Percentiles rank a stretch among this genome's conserved stretches.
These are phyloP conservation scores for Drosophila lacteicornis DNA, from an alignment of 1,140 invertebrate genomes.

Conservation along the genomic window DNA sequence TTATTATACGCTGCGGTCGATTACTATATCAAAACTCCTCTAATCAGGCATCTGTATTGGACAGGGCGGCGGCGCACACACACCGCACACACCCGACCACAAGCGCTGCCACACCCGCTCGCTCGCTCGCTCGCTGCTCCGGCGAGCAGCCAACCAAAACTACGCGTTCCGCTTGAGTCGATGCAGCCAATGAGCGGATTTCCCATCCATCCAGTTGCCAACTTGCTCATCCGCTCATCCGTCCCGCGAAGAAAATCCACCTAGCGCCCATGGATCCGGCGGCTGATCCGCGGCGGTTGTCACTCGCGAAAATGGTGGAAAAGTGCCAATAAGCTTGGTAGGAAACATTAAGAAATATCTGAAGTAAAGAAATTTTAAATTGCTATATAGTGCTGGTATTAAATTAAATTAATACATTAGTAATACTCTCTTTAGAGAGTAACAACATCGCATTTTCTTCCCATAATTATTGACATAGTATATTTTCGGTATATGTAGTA, in stretches of 20 bases:
- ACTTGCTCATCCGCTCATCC: conserved; percentile 1
- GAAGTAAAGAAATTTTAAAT: too few species aligned
- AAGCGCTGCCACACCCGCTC: conserved; percentile 20
- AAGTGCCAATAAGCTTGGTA: neutral
- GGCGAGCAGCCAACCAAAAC: conserved; percentile 42
- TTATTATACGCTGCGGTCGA: conserved; percentile 84
- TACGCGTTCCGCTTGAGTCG: conserved; percentile 48
- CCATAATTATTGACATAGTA: too few species aligned
- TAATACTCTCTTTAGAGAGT: too few species aligned
- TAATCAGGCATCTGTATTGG: conserved; percentile 58
- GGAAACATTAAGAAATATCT: neutral
- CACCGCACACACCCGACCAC: conserved; percentile 31
- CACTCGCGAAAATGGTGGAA: neutral
- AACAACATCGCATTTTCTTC: too few species aligned
- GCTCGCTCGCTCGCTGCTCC: neutral
- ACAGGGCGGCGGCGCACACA: conserved; percentile 20
- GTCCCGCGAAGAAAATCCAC: neutral
- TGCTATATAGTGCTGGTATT: too few species aligned
- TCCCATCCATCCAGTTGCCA: conserved; percentile 16
- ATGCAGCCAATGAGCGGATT: conserved; percentile 51
- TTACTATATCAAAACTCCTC: conserved; percentile 79
- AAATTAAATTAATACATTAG: too few species aligned
- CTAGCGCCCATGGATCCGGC: neutral
- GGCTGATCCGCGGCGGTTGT: neutral
- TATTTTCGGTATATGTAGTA: too few species aligned